Evolutionary conservation across 2,113 vertebrate genomes (phyloP), one percentile per base, ranked within the genome.

Genomic region (Recurvirostra avosetta): DNA sequence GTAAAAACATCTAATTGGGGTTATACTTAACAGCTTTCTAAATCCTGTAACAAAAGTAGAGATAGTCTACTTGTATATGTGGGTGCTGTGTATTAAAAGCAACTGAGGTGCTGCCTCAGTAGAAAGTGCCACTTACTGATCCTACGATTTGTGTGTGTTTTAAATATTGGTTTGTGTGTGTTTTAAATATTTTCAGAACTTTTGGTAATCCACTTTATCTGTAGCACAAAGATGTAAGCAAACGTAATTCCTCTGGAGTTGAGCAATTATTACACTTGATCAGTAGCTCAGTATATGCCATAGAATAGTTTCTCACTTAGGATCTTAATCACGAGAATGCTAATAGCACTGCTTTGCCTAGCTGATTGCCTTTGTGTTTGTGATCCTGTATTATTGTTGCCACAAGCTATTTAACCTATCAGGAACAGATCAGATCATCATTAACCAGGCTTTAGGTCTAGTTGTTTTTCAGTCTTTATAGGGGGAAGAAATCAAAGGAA

Each of bases 261-360:
- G 32, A 77, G 90, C 94, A 92, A 91, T 81, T 94, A 82, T 93
- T 93, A 85, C 49, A 88, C 89, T 98, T 98, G 96, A 98, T 98
- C 97, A 98, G 96, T 97, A 94, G 95, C 96, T 97, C 96, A 92
- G 79, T 92, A 93, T 95, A 78, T 26, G 92, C 56, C 96, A 93
- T 65, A 59, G 97, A 97, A 91, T 97, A 97, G 98, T 98, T 98
- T 98, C 97, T 98, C 97, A 97, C 96, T 98, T 97, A 98, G 98
- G 95, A 92, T 97, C 97, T 97, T 98, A 98, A 97, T 96, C 68
- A 41, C 53, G 94, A 97, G 98, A 93, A 96, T 94, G 85, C 95
- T 98, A 97, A 98, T 98, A 98, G 97, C 86, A 58, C 94, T 96
- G 95, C 93, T 88, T 86, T 96, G 97, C 97, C 93, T 98, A 86